Base-by-base conservation (phyloP, 1,140 invertebrate genomes). In the Leptinotarsa texana region DNA sequence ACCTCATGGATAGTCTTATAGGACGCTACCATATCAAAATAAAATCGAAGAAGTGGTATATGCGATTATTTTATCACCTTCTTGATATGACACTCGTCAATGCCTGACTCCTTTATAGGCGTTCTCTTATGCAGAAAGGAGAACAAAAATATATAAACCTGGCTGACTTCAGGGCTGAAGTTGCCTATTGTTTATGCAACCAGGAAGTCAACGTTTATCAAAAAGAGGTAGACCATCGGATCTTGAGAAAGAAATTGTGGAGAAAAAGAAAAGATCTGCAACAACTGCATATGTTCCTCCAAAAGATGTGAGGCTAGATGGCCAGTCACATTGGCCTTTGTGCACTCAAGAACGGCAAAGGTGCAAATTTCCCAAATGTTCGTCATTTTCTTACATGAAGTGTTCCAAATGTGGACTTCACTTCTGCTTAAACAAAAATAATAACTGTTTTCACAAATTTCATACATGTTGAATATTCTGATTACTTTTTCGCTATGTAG, bases 41-140 rank as follows among this genome's bases (percentile, higher is more conserved):
- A 51, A 85, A 84, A 80, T 84, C 78, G 69, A 83, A 82, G 79
- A 84, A 86, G 78, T 87, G 84, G 83, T 84, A 85, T 74, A 76
- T 84, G 13, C 33, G 81, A n/a, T 4, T 83, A 57, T 83, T 82
- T 73, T 81, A 79, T 63, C 82, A 83, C 68, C 42, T 83, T n/a
- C 11, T 79, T 22, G 77, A 82, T 67, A 61, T 81, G 63, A 69
- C 70, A 13, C 62, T 82, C 17, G 73, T 80, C 47, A 83, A 83
- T 73, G 75, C 81, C 15, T 79, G 79, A 74, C 49, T 79, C 8
- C 42, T 79, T 57, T 78, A 76, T 24, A 77, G 68, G 72, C 74
- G 70, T 47, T 65, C 27, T 71, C 84, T 75, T 78, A 87, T 27
- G 86, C 88, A 78, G 69, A 13, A 68, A 21, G 47, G 51, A 27